Base-by-base conservation (phyloP, 2,113 vertebrate species). In the Sapajus apella region DNA sequence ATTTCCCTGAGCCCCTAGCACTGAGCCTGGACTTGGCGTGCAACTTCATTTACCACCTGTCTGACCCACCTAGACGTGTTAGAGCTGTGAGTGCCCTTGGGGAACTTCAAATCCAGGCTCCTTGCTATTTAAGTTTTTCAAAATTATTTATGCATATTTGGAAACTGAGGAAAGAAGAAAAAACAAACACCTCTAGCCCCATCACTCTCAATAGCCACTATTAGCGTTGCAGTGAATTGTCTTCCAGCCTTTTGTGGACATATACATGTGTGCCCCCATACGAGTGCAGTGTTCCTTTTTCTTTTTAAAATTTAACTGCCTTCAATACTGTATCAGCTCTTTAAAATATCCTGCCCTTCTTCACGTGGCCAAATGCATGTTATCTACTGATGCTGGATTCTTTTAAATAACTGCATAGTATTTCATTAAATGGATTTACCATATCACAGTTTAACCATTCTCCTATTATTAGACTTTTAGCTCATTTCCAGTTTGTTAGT, bases 381-480 rank as follows among this genome's bases (percentile, higher is more conserved):
- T 93, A 35, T 61, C 4, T 90, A 37, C 82, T 52, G 73, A 52
- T 87, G 20, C 30, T 80, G 16, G 45, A 27, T 83, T 91, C 52
- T 96, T 81, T 77, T 50, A 93, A 89, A 66, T 95, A 73, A 55
- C 77, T 84, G 64, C 8, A 32, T 87, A 89, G 32, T 87, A 77
- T 90, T 93, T 97, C 77, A 95, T 87, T 84, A 92, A 90, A 37
- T 68, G 40, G 72, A 58, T 73, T 92, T 72, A 64, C 94, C 72
- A 7, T 95, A 52, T 87, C 40, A 8, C 77, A 76, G 87, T 90
- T 91, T 77, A 91, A 66, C 79, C 40, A 30, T 92, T 92, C 70
- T 93, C 79, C 89, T 94, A 55, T 92, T 84, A 87, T 92, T 95
- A 95, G 94, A 80, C 50, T 18, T 18, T 90, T 30, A 90, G 91